Percentiles rank a stretch among this genome's conserved stretches.
Conservation (phyloP, 1,140 invertebrate species). For the Radopholus similis region DNA sequence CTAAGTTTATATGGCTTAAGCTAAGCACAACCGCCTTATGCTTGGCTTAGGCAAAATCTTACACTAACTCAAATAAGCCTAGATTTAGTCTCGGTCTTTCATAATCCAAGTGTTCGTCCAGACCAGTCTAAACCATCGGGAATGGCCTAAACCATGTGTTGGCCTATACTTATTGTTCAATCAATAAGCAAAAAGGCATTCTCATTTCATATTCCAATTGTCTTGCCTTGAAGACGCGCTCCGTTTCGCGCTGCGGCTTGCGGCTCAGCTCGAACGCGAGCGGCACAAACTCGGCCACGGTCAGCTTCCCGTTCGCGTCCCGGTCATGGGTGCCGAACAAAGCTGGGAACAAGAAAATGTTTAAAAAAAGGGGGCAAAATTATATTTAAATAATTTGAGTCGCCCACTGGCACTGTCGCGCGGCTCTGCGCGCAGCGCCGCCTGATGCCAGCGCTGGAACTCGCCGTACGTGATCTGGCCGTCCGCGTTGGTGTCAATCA, state of each 20-base stretch:
- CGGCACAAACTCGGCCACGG: constrained; percentile 23
- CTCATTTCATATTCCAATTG: too few species aligned
- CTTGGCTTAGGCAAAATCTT: too few species aligned
- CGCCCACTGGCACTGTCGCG: constrained; percentile 1
- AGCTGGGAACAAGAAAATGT: not conserved
- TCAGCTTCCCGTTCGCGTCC: constrained; percentile 16
- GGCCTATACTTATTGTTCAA: too few species aligned
- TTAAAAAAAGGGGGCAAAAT: not conserved
- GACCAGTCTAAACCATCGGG: too few species aligned
- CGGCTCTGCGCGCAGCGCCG: constrained; percentile 1
- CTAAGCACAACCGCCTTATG: too few species aligned
- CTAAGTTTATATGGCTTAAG: too few species aligned
- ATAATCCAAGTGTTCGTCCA: too few species aligned
- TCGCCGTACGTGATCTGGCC: constrained; percentile 7
- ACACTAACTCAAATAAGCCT: too few species aligned
- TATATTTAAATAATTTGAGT: not conserved
- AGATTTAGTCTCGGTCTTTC: too few species aligned
- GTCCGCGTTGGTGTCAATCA: constrained; percentile 18
- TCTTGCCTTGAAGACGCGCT: constrained; percentile 26
- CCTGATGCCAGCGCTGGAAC: constrained; percentile 13
- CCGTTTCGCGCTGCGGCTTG: constrained; percentile 13
- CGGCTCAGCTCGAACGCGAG: constrained; percentile 25
- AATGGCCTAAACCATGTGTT: too few species aligned
- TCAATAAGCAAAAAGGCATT: too few species aligned
- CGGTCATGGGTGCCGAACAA: constrained; percentile 19